Evolutionary conservation across 37 sponge, comb jelly and placozoan species (phyloP).

Genomic region (Crambe crambe): DNA sequence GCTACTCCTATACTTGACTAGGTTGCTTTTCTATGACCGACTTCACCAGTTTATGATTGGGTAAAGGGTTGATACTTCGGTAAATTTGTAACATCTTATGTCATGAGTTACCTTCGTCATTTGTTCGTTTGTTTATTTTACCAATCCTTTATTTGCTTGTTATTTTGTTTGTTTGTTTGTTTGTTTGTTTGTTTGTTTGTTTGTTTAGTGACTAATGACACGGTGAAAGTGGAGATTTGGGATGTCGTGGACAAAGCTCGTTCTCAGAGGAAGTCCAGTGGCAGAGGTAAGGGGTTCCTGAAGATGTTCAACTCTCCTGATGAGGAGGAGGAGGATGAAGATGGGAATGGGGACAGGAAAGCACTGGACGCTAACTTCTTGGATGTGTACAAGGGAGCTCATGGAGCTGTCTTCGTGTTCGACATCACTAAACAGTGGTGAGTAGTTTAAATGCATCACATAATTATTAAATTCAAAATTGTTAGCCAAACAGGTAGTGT

Average conservation of each 20-base stretch:
- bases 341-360: not conserved
- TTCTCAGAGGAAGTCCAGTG: conserved; percentile 23
- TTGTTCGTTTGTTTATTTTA: no score
- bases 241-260: conserved; percentile 95
- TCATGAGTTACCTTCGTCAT: no score
- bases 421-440: conserved; percentile 94
- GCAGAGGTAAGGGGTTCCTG: not conserved
- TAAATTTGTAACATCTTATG: no score
- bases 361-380: conserved; percentile 87
- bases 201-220: conserved; percentile 84
- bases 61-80: no score
- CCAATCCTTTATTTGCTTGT: no score
- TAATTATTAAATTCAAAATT: no score
- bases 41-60: no score
- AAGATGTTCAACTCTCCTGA: conserved; percentile 46
- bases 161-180: not conserved
- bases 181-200: not conserved
- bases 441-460: no score
- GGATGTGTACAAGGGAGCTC: conserved; percentile 90
- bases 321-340: conserved; percentile 19
- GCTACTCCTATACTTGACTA: no score
- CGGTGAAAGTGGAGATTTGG: conserved; percentile 96
- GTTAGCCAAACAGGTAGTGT: no score
- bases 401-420: conserved; percentile 84
- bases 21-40: no score